A percentile compares a stretch with the other conserved stretches of the same genome.
Conservation (phyloP, 2,113 vertebrate species). For the Ammodramus savannarum region DNA sequence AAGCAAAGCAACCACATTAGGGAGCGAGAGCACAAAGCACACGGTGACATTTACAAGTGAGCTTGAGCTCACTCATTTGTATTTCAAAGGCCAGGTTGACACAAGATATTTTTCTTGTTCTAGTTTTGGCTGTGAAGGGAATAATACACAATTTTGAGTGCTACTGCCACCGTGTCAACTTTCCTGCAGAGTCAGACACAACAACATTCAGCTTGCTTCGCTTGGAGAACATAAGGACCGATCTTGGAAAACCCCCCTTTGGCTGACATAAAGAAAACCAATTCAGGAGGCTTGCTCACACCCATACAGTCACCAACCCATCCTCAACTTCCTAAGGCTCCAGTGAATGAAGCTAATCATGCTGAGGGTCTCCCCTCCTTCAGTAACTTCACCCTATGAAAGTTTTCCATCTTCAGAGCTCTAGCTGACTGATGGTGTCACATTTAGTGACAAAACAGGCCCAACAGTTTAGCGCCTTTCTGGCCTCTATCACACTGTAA, state of each 20-base stretch:
- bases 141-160: neutral
- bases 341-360: accelerated
- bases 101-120: conserved; percentile 38
- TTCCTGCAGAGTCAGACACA: neutral
- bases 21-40: neutral
- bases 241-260: neutral
- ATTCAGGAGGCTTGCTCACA: neutral
- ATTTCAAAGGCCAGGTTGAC: conserved; percentile 59
- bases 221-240: neutral
- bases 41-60: conserved; percentile 45
- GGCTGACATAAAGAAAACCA: neutral
- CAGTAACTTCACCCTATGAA: neutral
- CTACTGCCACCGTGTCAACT: neutral
- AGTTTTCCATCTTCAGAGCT: neutral
- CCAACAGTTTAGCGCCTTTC: neutral
- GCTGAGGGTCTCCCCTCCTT: neutral
- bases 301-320: neutral
- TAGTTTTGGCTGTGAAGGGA: neutral
- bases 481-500: neutral
- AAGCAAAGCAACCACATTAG: neutral
- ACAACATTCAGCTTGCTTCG: accelerated
- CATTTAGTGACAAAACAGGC: neutral
- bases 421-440: neutral
- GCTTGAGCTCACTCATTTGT: conserved; percentile 40
- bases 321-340: neutral